These are phyloP conservation scores for Carlito syrichta DNA, from an alignment of 2,113 vertebrate genomes.

Conservation along the genomic window DNA sequence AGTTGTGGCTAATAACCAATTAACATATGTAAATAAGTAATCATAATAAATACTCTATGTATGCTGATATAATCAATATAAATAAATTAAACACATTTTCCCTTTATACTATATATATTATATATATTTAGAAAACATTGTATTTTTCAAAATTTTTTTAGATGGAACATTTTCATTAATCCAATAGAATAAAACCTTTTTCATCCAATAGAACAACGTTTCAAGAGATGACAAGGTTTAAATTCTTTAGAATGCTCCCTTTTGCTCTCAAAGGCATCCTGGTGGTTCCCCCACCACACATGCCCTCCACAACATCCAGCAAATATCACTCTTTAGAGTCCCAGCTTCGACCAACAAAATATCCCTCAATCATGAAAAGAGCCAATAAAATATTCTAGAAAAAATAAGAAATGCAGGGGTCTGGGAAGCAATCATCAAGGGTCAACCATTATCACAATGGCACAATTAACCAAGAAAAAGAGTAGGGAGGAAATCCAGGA, in stretches of 20 bases:
- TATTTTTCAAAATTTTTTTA: neutral
- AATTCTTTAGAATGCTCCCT: neutral
- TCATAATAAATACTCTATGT: neutral
- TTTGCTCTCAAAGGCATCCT: too few relatives aligned
- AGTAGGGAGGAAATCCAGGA: too few relatives aligned
- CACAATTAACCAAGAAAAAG: neutral
- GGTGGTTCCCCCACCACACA: accelerated
- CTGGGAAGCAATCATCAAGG: too few relatives aligned
- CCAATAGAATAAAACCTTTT: neutral
- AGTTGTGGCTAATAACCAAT: neutral
- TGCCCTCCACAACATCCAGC: too few relatives aligned
- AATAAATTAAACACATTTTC: neutral
- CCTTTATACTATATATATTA: neutral
- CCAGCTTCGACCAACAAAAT: neutral
- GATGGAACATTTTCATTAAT: neutral
- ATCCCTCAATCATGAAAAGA: too few relatives aligned
- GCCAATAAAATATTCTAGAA: neutral
- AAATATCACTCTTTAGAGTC: neutral
- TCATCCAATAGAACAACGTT: neutral
- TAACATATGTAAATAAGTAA: neutral
- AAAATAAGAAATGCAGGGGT: neutral
- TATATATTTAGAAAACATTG: neutral
- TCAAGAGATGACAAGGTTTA: neutral
- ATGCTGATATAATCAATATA: neutral
- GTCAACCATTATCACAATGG: neutral